Evolutionary conservation across 2,797 vertebrate genomes (phyloP), one percentile per base, ranked within the genome.

Genomic region (Cuculus canorus): DNA sequence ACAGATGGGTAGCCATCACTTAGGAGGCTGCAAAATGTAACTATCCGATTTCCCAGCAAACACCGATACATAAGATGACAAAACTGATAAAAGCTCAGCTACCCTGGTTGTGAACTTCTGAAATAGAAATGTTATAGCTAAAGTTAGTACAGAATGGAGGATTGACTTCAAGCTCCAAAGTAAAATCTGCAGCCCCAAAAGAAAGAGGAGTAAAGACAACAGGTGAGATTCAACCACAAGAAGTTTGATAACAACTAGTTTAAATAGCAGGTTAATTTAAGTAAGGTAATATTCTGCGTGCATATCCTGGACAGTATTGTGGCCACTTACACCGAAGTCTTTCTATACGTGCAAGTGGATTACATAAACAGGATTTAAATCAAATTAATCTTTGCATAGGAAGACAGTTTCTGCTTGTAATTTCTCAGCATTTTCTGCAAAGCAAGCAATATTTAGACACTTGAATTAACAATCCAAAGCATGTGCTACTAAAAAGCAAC

Each of bases 401-500:
- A 82, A 25, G 4, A 78, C 53, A 12, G 24, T 43, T 63, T 80
- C 56, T 82, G 52, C 28, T 77, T 73, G 28, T 35, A 77, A 33
- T 61, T 87, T 87, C 80, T 85, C 71, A 87, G 59, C 0, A 3
- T 72, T 48, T 73, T 82, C 52, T 77, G 61, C 68, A 77, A 85
- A 70, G 56, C 53, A 45, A 5, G 28, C 32, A 82, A 19, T 43
- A 78, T 22, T 71, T 37, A 59, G 76, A 37, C 25, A 68, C 18
- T 16, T 41, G n/a, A 86, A 81, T 70, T 71, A 77, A 66, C 16
- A 86, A 77, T 18, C 48, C 64, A 81, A 75, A 91, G 48, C 33
- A 91, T 9, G 1, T 39, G 88, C 61, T 91, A 64, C 71, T 82
- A 39, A 84, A 94, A 93, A n/a, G n/a, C 68, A 95, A 93, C 53